These are phyloP conservation scores for Trogon surrucura DNA, from an alignment of 2,113 vertebrate species.

Conservation along the genomic window DNA sequence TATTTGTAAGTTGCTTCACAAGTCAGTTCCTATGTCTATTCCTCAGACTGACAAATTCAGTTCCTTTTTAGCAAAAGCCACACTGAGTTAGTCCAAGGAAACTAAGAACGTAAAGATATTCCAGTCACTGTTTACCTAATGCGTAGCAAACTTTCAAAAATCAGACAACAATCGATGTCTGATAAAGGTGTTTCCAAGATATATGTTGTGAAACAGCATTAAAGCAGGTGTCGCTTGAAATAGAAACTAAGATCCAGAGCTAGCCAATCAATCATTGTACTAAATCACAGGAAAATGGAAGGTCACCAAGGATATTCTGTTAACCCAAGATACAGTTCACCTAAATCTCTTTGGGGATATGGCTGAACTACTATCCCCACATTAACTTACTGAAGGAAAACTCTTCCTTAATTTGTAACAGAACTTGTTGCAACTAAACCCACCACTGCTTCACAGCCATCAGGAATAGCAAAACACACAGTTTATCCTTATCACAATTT, in stretches of 20 bases:
- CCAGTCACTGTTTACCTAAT: neutral
- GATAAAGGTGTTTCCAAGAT: neutral
- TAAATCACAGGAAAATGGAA: neutral
- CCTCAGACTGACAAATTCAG: neutral
- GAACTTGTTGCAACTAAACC: neutral
- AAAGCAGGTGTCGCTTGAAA: fast-evolving
- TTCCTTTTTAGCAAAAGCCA: neutral
- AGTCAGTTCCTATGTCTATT: neutral
- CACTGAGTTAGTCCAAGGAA: neutral
- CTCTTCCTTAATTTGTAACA: neutral
- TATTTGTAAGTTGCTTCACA: neutral
- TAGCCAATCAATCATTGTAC: neutral
- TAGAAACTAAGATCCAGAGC: neutral
- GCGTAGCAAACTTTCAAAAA: neutral
- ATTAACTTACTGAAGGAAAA: neutral
- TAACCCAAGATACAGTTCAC: neutral
- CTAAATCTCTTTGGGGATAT: fast-evolving
- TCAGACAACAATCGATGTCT: neutral
- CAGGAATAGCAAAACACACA: neutral
- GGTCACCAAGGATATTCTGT: neutral
- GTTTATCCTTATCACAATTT: neutral
- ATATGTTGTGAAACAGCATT: neutral
- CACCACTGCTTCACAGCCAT: neutral
- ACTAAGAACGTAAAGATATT: neutral
- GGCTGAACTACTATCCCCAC: neutral